These are phyloP conservation scores for Hirundichthys speculiger DNA, from an alignment of 2,113 vertebrate genomes.

Conservation along the genomic window DNA sequence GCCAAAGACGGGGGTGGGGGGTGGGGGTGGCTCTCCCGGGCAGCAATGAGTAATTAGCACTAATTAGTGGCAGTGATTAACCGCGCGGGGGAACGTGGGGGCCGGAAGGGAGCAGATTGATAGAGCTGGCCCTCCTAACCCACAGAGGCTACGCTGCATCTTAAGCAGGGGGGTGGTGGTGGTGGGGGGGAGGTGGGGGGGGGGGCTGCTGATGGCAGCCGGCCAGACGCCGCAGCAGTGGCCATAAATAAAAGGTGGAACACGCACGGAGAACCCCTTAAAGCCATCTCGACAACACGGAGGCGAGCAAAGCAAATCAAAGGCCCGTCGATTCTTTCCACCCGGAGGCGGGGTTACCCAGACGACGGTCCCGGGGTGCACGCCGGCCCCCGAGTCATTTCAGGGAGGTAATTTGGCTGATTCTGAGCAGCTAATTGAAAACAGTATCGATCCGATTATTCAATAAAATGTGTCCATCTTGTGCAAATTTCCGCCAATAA, in stretches of 20 bases:
- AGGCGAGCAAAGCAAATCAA: conserved; percentile 54
- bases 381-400: conserved; percentile 33
- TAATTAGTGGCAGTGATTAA: conserved; percentile 90
- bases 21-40: conserved; percentile 54
- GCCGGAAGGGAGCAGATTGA: conserved; percentile 83
- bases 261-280: conserved; percentile 24
- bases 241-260: conserved; percentile 61
- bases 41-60: conserved; percentile 80
- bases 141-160: conserved; percentile 75
- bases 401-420: conserved; percentile 18
- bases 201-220: conserved; percentile 40
- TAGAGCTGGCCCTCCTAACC: conserved; percentile 74
- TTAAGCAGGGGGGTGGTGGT: conserved; percentile 82
- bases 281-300: conserved; percentile 36
- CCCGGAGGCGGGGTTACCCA: conserved; percentile 45
- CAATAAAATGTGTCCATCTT: conserved; percentile 33
- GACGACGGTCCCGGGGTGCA: conserved; percentile 36
- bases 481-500: conserved; percentile 28
- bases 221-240: conserved; percentile 62
- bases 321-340: conserved; percentile 29
- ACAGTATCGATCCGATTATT: conserved; percentile 33
- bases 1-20: conserved; percentile 29
- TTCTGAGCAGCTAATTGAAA: conserved; percentile 48
- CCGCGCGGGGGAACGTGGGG: conserved; percentile 78
- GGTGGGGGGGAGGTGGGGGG: conserved; percentile 29